Conservation (phyloP, 2,113 vertebrate genomes). For the Chaetodon trifascialis region DNA sequence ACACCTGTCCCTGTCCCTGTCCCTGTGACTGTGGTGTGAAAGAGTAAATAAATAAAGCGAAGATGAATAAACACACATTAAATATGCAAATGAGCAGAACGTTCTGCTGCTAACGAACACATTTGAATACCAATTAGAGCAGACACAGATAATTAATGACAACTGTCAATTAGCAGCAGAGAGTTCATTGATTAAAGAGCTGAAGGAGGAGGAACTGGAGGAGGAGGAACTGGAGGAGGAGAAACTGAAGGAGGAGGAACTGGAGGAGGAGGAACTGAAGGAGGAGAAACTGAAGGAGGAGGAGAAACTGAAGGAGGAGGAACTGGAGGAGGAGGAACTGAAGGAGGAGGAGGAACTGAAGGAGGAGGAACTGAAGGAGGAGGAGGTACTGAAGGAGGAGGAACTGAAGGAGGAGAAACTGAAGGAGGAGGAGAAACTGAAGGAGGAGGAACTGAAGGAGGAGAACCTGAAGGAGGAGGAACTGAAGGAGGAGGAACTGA, state of each 20-base stretch:
- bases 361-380: neutral
- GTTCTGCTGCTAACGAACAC: neutral
- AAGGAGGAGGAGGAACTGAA: neutral
- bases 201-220: neutral
- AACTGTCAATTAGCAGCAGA: constrained; percentile 8
- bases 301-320: no score
- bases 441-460: no score
- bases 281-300: no score
- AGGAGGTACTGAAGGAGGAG: no score
- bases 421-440: no score
- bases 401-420: no score
- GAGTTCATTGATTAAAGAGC: constrained; percentile 18
- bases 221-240: neutral
- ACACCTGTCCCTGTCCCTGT: no score
- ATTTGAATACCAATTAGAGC: neutral
- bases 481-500: no score
- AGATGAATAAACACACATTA: neutral
- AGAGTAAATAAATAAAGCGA: no score
- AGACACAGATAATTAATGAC: constrained; percentile 15
- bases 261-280: no score
- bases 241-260: neutral
- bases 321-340: neutral
- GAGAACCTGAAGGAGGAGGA: neutral
- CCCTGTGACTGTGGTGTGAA: no score
- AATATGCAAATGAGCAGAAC: constrained; percentile 1